Base-by-base conservation (phyloP, 2,888 invertebrate species). In the Erebia ligea region DNA sequence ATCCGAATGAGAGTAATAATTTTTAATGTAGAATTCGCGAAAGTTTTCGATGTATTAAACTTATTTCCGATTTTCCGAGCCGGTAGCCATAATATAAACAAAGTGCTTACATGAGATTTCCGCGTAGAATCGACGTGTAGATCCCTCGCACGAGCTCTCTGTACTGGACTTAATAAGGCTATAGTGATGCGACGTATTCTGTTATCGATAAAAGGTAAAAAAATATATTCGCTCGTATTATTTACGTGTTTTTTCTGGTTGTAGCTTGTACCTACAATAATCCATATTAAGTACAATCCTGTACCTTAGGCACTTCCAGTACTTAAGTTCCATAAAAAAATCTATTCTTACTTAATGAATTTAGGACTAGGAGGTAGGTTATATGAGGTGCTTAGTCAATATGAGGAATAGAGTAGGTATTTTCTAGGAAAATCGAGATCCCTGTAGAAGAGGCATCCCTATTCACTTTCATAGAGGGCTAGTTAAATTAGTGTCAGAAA, bases 21-120 rank as follows among this genome's bases (percentile, higher is more conserved):
- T 56, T 56, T 21, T 13, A n/a, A 17, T n/a, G 8, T 21, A 3
- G 19, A 19, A 56, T 52, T 54, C 21, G 15, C 56, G 25, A 25
- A 57, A 0, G 56, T 25, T 57, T 57, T 15, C 19, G 15, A 13
- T 25, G 9, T n/a, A 9, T 6, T 17, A 56, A 56, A 4, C 19
- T 3, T 11, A 15, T 17, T 57, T 25, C n/a, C 10, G 13, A 17
- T 66, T 69, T 72, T 74, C 75, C 66, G 67, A 34, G 72, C 67
- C 19, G 68, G 67, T 34, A 57, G 71, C 67, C 45, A 59, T 34
- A 34, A 4, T 45, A 40, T 56, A 50, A 50, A 48, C 54, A 73
- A 75, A 72, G 59, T 59, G 78, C 78, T 77, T 76, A 79, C 77
- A 73, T 78, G 75, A 69, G 64, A 68, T 68, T 42, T 54, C 34